Evolutionary conservation across 1,140 invertebrate species (phyloP).

Genomic region (Megathymus violae): DNA sequence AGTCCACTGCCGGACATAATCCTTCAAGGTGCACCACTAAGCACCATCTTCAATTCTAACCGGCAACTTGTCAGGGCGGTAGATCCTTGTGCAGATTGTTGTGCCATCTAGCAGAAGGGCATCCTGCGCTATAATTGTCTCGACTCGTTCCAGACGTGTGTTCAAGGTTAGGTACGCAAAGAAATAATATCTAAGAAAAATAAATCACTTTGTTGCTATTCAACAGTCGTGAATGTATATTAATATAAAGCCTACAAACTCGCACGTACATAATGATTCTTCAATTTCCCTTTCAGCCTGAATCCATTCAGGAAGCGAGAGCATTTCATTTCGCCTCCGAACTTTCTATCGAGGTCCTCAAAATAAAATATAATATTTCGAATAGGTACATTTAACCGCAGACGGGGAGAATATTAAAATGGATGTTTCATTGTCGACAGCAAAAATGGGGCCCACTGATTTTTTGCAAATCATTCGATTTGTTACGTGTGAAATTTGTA

Average conservation of each 20-base stretch:
- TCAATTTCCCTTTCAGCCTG: slow-evolving; percentile 70
- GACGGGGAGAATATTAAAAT: slow-evolving; percentile 68
- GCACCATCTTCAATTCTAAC: not conserved
- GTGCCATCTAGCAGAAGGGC: no score
- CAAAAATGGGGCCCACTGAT: not conserved
- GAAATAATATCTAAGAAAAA: slow-evolving; percentile 52
- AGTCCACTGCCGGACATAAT: no score
- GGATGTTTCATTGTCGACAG: slow-evolving; percentile 35
- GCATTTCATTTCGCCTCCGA: slow-evolving; percentile 60
- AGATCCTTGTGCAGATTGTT: no score
- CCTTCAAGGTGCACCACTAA: no score
- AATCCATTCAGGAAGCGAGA: slow-evolving; percentile 65
- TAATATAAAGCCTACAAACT: slow-evolving; percentile 48
- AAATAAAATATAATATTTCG: slow-evolving; percentile 67
- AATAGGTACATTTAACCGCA: slow-evolving; percentile 58
- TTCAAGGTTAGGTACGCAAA: no score
- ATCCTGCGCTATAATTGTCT: no score
- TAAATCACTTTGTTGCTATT: slow-evolving; percentile 55
- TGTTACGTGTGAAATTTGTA: slow-evolving; percentile 13
- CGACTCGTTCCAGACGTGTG: no score
- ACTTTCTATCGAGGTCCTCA: slow-evolving; percentile 62
- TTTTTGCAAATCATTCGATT: slow-evolving; percentile 16
- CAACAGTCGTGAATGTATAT: slow-evolving; percentile 54
- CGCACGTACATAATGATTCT: slow-evolving; percentile 62
- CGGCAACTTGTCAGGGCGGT: no score